Percentiles rank a stretch among this genome's conserved stretches.
phyloP scores from a whole-genome alignment of 1,140 invertebrate genomes.

The Nixonia krombeini region DNA sequence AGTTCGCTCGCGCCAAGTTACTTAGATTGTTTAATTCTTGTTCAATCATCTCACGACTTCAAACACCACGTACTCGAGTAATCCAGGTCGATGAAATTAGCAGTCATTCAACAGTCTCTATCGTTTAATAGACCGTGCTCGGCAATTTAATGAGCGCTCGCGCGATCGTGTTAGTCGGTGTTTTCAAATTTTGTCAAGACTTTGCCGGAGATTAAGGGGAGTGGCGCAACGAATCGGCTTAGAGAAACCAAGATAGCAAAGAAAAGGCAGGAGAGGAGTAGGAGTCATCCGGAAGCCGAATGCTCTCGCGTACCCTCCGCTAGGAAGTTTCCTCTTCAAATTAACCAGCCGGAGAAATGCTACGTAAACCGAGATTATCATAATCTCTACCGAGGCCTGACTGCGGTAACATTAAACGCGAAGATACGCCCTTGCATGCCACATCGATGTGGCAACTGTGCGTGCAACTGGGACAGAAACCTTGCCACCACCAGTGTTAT shows the following conservation, averaged over 20 bases:
- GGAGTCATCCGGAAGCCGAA: constrained; percentile 36
- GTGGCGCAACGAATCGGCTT: constrained; percentile 54
- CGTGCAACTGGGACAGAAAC: constrained; percentile 38
- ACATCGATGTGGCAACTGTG: constrained; percentile 46
- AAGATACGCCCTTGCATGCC: constrained; percentile 62
- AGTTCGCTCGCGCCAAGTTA: too few species aligned
- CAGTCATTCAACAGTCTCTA: constrained; percentile 2
- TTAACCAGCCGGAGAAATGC: constrained; percentile 66
- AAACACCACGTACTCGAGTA: background rate
- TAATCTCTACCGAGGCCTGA: constrained; percentile 69
- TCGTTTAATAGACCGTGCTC: constrained; percentile 6
- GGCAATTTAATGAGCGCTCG: constrained; percentile 31
- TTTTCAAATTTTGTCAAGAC: constrained; percentile 49
- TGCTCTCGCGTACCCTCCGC: constrained; percentile 54
- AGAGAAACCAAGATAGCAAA: constrained; percentile 35
- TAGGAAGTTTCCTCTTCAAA: constrained; percentile 69
- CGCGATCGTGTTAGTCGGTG: constrained; percentile 21
- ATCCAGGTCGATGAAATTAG: background rate
- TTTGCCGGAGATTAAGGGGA: constrained; percentile 57
- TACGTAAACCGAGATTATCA: constrained; percentile 71
- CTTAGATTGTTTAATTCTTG: too few species aligned
- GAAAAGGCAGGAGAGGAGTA: constrained; percentile 21
- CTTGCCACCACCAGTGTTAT: constrained; percentile 31
- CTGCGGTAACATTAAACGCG: constrained; percentile 69
- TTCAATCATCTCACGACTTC: too few species aligned